phyloP scores from a whole-genome alignment of 2,797 vertebrate species.

The Florisuga fusca region DNA sequence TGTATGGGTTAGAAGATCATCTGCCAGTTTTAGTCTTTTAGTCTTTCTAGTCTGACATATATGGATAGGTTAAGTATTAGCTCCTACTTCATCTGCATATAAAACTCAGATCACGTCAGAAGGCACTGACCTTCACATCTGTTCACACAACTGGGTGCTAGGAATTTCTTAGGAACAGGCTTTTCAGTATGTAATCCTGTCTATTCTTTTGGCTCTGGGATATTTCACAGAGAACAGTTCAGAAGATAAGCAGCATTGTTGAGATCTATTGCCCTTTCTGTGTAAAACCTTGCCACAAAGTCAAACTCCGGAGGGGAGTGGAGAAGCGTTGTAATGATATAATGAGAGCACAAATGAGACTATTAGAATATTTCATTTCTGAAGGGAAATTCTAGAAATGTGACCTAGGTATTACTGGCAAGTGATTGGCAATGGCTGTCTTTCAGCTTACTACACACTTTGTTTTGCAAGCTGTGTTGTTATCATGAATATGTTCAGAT shows the following conservation, averaged over 20 bases:
- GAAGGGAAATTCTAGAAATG: background rate
- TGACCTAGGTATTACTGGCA: background rate
- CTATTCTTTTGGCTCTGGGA: background rate
- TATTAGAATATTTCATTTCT: background rate
- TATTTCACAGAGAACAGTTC: background rate
- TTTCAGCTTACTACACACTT: background rate
- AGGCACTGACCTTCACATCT: background rate
- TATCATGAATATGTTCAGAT: background rate
- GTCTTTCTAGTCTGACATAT: background rate
- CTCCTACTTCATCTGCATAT: background rate
- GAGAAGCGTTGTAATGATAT: background rate
- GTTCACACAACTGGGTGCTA: background rate
- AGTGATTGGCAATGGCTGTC: background rate
- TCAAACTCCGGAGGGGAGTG: background rate
- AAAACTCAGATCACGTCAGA: accelerated
- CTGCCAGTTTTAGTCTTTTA: background rate
- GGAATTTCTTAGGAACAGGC: background rate
- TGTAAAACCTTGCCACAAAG: background rate
- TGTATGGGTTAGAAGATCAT: background rate
- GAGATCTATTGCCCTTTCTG: background rate
- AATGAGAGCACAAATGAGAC: background rate
- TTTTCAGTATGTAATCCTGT: background rate
- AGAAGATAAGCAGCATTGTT: background rate
- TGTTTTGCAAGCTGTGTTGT: background rate
- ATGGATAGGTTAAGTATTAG: background rate